Conservation (phyloP, 2,113 vertebrate species). For the Psilopsiagon aurifrons region DNA sequence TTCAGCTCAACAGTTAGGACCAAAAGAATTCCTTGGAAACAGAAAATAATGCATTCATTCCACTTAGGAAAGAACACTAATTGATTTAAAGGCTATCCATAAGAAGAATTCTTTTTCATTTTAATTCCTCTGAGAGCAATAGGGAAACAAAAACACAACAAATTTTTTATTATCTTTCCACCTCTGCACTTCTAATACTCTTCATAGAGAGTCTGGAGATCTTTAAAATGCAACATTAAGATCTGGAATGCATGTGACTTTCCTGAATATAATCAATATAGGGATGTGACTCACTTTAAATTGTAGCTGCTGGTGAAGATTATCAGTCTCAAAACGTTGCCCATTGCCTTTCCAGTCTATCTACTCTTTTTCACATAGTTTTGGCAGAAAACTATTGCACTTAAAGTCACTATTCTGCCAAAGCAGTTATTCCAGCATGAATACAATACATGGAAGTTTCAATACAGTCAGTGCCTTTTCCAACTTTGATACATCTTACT, state of each 20-base stretch:
- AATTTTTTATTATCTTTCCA: not conserved
- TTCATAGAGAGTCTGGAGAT: not conserved
- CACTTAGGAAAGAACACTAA: not conserved
- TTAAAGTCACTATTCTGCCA: not conserved
- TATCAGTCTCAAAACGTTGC: not conserved
- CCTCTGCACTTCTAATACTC: not conserved
- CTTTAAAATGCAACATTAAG: not conserved
- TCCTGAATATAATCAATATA: not conserved
- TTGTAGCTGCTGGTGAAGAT: not conserved
- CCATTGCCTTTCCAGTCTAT: not conserved
- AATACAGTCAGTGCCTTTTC: not conserved
- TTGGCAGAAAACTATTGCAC: not conserved
- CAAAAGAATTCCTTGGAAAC: constrained; percentile 39
- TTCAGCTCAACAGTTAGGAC: not conserved
- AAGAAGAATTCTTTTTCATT: constrained; percentile 16
- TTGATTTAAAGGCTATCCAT: constrained; percentile 29
- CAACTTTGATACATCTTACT: not conserved
- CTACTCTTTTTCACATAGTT: not conserved
- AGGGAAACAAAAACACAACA: not conserved
- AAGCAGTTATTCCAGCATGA: not conserved
- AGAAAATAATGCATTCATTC: not conserved
- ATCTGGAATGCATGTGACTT: not conserved
- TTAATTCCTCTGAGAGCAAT: constrained; percentile 1
- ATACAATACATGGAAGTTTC: not conserved
- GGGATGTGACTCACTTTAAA: not conserved